Conservation (phyloP, 2,797 vertebrate species). For the Pangasius larnaudii region DNA sequence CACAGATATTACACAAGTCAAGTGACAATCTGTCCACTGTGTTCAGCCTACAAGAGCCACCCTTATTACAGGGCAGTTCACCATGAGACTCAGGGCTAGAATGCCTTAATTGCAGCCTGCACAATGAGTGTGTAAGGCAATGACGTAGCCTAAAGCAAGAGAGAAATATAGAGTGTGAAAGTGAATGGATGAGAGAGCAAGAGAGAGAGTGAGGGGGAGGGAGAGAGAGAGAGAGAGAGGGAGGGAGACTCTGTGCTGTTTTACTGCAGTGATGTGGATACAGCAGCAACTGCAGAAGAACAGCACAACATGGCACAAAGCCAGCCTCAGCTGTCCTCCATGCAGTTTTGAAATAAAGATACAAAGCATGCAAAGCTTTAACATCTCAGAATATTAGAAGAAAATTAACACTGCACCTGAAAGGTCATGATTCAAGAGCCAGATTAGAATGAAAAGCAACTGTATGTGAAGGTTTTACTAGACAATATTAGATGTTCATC, state of each 20-base stretch:
- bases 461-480: neutral
- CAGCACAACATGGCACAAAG: neutral
- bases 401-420: neutral
- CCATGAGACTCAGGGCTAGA: slow-evolving; percentile 44
- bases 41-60: slow-evolving; percentile 32
- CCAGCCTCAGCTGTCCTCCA: neutral
- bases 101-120: slow-evolving; percentile 43
- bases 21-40: slow-evolving; percentile 49
- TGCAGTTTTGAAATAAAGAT: neutral
- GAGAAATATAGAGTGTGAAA: slow-evolving; percentile 30
- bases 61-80: slow-evolving; percentile 39
- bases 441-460: neutral
- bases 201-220: slow-evolving; percentile 3
- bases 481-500: neutral
- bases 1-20: slow-evolving; percentile 31
- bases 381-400: neutral
- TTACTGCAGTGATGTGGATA: slow-evolving; percentile 46
- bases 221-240: slow-evolving; percentile 23
- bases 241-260: slow-evolving; percentile 11
- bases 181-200: neutral
- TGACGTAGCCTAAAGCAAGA: slow-evolving; percentile 32
- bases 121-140: slow-evolving; percentile 36
- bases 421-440: neutral
- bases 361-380: neutral
- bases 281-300: slow-evolving; percentile 12